Conservation (phyloP, 2,888 invertebrate genomes). For the Agrochola macilenta region DNA sequence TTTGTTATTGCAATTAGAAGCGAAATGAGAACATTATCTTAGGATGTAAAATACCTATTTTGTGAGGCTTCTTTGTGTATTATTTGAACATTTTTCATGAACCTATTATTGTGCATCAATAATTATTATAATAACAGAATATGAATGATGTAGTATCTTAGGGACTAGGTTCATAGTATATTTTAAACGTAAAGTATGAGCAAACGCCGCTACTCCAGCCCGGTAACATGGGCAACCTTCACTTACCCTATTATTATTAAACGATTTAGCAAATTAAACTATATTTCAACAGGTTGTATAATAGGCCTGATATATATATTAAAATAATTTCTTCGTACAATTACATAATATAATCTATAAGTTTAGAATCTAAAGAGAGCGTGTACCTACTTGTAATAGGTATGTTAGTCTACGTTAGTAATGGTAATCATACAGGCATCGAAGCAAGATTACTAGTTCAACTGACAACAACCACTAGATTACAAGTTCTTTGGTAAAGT, state of each 20-base stretch:
- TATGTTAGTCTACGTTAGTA: constrained; percentile 47
- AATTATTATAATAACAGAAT: constrained; percentile 27
- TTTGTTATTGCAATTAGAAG: background rate
- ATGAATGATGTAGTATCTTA: constrained; percentile 36
- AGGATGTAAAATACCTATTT: background rate
- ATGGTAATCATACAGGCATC: constrained; percentile 47
- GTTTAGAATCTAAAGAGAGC: constrained; percentile 72
- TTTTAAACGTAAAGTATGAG: constrained; percentile 55
- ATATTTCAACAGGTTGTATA: constrained; percentile 60
- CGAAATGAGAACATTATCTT: constrained; percentile 1
- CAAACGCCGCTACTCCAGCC: constrained; percentile 41
- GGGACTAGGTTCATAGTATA: constrained; percentile 28
- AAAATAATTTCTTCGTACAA: constrained; percentile 58
- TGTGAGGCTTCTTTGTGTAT: background rate
- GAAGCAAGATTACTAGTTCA: constrained; percentile 45
- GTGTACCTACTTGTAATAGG: constrained; percentile 58
- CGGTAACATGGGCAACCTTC: constrained; percentile 49
- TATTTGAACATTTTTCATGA: background rate
- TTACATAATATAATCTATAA: constrained; percentile 49
- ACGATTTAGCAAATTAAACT: constrained; percentile 60
- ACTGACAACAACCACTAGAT: constrained; percentile 56
- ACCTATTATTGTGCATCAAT: constrained; percentile 39
- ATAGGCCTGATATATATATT: constrained; percentile 63
- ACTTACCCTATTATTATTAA: constrained; percentile 49
- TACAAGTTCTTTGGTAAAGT: constrained; percentile 51